Base-by-base conservation (phyloP, 2,888 invertebrate species). In the Drosophila kuntzei region DNA sequence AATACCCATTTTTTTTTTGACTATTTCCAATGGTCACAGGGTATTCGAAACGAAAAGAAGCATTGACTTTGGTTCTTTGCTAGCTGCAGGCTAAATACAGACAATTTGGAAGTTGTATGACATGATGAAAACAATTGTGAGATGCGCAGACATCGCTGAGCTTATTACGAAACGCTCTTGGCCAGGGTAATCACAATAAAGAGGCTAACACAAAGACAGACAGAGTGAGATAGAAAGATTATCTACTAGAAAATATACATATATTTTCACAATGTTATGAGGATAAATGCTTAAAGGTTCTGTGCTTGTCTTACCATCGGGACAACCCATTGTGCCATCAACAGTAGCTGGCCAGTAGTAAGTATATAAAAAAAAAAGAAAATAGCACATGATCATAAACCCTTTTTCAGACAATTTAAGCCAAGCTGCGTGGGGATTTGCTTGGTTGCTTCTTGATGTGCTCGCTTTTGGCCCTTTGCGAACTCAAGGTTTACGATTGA, bases 331-430 rank as follows among this genome's bases (percentile, higher is more conserved):
- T 34, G 36, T 18, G 47, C 43, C 53, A 57, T 53, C 44, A 64
- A 58, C 50, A 71, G 44, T 27, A 39, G 50, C 41, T 37, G 58
- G 39, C 58, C 60, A 74, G 80, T 11, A 29, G 34, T 87, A 71
- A 39, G 34, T 89, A 71, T 79, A 89, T 89, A 89, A 84, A 85
- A 22, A 22, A 22, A 5, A 22, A 3, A 22, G 5, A 22, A 22
- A 43, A 54, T 20, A 75, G 70, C 82, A 53, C 63, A 74, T 74
- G 85, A 76, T 87, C 82, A 89, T 85, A 89, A 85, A 85, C 89
- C 84, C 84, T 87, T 85, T 85, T 81, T 89, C 89, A 85, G 88
- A 87, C 88, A 85, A 85, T 87, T 85, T 85, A 85, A 85, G 89
- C 89, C 81, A 79, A 81, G 65, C 70, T 84, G 77, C 76, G 65